Conservation (phyloP, 2,888 invertebrate species). For the Stenurella melanura region DNA sequence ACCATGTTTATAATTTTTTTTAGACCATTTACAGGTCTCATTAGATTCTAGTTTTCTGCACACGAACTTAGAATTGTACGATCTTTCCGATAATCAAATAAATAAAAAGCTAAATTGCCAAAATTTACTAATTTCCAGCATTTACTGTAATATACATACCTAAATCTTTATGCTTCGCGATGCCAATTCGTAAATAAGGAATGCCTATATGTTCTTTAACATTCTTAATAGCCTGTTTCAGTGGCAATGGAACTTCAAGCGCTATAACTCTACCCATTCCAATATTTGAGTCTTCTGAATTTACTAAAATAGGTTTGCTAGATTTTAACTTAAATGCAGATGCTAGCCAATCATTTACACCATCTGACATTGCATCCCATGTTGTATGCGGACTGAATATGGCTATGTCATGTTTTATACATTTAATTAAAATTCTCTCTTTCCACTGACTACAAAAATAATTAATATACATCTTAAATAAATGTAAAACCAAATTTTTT, state of each 20-base stretch:
- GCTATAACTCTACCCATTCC: constrained; percentile 77
- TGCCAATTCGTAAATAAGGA: constrained; percentile 83
- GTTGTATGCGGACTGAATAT: constrained; percentile 95
- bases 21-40: no score
- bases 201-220: constrained; percentile 84
- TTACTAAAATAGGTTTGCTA: constrained; percentile 60
- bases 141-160: constrained; percentile 54
- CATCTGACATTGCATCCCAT: constrained; percentile 88
- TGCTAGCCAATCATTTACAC: constrained; percentile 96
- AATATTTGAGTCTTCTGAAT: constrained; percentile 70
- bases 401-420: constrained; percentile 89
- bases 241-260: constrained; percentile 74
- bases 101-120: no score
- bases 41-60: no score
- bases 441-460: constrained; percentile 79
- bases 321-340: constrained; percentile 76
- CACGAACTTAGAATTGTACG: no score
- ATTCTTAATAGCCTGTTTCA: constrained; percentile 78
- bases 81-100: no score
- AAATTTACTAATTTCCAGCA: no score
- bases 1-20: no score
- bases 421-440: constrained; percentile 86
- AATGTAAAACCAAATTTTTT: background rate
- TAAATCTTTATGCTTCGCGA: constrained; percentile 73
- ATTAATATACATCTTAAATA: background rate